Percentiles rank a stretch among this genome's conserved stretches.
Conservation (phyloP, 2,797 vertebrate genomes). For the Eulemur mongoz region DNA sequence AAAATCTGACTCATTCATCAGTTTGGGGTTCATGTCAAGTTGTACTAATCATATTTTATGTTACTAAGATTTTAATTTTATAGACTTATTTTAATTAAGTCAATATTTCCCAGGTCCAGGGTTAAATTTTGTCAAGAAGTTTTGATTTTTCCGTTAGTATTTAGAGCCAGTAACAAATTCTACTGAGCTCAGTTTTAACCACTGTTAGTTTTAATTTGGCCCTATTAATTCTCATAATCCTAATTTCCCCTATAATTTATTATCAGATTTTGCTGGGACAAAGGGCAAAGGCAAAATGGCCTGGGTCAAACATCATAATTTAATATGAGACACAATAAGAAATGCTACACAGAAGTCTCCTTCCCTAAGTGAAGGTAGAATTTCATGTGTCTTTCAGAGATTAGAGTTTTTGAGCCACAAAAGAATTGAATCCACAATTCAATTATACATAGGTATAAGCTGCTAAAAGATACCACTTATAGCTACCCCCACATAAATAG, state of each 20-base stretch:
- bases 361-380: not conserved
- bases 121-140: constrained; percentile 5
- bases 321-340: not conserved
- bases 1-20: not conserved
- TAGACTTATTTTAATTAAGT: not conserved
- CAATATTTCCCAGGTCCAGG: not conserved
- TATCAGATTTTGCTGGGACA: not conserved
- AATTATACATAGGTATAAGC: not conserved
- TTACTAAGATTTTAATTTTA: not conserved
- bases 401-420: not conserved
- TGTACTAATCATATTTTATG: not conserved
- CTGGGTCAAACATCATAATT: not conserved
- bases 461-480: not conserved
- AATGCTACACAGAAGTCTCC: not conserved
- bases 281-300: not conserved
- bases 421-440: not conserved
- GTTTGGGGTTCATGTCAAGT: not conserved
- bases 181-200: not conserved
- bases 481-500: not conserved
- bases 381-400: not conserved
- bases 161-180: not conserved
- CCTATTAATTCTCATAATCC: not conserved
- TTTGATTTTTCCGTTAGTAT: not conserved
- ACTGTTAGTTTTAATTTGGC: not conserved
- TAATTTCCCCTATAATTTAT: not conserved